Base-by-base conservation (phyloP, 2,797 vertebrate species). In the Sebastes kiyomatsui region DNA sequence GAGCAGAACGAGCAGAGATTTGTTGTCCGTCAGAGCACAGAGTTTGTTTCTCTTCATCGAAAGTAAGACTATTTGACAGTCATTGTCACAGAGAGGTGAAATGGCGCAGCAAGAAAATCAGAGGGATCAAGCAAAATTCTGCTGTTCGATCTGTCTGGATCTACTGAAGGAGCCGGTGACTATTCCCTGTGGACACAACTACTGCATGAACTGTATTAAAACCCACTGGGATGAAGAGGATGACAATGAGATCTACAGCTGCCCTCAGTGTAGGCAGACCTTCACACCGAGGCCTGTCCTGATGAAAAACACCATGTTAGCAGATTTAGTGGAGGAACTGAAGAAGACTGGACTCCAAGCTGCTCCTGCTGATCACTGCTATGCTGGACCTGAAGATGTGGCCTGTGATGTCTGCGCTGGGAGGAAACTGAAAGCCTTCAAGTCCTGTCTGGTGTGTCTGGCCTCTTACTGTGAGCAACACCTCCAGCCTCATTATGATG, bases 161-260 rank as follows among this genome's bases (percentile, higher is more conserved):
- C 49, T 66, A 4, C 49, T 79, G 52, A 62, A 58, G 52, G 76
- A 72, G 32, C 68, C 76, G 3, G 68, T 72, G 60, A 58, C 71
- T 55, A 25, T 16, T 38, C 20, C 30, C 22, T 42, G 64, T 27
- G 35, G 64, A 25, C 62, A 65, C 62, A 65, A 22, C n/a, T 42
- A 65, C 35, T 65, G 62, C 13, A 65, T 65, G 62, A 5, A 9
- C 62, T 65, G 62, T 7, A 65, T 32, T 32, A 23, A 16, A 65
- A 6, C 2, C n/a, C 4, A 4, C 32, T 65, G 32, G 32, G 61
- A 38, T 5, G 12, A 0, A 23, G 32, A 64, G n/a, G 7, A 38
- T 9, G 3, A 18, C 1, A 42, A 14, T 1, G 1, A 18, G 33
- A 25, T 9, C 12, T 2, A 42, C 22, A 38, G 33, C 33, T 65